A percentile compares a stretch with the other conserved stretches of the same genome.
Conservation (phyloP, 2,797 vertebrate species). For the Nyctalus aviator region DNA sequence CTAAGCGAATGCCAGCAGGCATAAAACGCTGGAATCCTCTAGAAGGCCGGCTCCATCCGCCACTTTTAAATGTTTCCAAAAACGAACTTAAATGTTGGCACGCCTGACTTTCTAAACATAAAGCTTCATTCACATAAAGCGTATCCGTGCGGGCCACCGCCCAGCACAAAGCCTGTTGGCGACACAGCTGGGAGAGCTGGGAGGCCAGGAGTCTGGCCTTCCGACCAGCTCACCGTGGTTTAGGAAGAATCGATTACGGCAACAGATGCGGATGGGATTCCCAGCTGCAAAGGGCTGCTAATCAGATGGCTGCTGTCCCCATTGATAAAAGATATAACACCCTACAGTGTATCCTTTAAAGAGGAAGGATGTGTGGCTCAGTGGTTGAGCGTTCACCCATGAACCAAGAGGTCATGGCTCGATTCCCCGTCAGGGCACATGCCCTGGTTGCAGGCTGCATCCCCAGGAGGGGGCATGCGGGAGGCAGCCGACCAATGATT, state of each 20-base stretch:
- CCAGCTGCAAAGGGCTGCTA: not conserved
- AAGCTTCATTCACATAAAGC: slow-evolving; percentile 38
- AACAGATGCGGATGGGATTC: not conserved
- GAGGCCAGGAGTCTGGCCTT: not conserved
- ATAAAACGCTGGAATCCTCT: not conserved
- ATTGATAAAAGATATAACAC: not conserved
- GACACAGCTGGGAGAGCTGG: not conserved
- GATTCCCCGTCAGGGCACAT: no score
- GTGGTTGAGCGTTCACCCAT: not conserved
- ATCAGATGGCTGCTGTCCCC: not conserved
- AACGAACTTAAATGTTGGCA: slow-evolving; percentile 15
- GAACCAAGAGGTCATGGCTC: not conserved
- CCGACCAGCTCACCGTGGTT: not conserved
- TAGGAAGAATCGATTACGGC: not conserved
- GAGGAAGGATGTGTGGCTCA: not conserved
- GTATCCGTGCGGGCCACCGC: not conserved
- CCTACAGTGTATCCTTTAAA: not conserved
- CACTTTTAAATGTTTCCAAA: not conserved
- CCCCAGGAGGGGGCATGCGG: not conserved
- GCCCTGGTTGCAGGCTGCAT: no score
- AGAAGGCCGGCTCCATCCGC: not conserved
- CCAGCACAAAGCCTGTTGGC: not conserved
- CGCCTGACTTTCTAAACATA: slow-evolving; percentile 27
- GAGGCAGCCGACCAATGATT: not conserved
- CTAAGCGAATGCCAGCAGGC: slow-evolving; percentile 26